Evolutionary conservation across 2,888 invertebrate species (phyloP).

Genomic region (Nemurella pictetii): DNA sequence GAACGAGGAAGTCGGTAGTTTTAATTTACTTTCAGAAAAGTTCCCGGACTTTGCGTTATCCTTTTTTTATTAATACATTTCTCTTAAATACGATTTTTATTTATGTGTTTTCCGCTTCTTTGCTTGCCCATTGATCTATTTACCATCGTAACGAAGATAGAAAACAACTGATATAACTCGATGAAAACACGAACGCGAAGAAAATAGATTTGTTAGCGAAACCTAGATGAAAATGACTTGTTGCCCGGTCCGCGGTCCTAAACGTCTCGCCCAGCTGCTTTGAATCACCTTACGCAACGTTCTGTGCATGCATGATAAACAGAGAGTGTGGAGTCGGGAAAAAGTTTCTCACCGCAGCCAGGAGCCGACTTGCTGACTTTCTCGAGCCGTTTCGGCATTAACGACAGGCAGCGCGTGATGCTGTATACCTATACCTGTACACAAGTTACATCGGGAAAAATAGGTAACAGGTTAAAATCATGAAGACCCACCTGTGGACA

Average conservation of each 20-base stretch:
- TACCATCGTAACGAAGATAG: too few species aligned
- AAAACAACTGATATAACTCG: too few species aligned
- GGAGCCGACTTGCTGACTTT: not conserved
- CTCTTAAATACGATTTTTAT: too few species aligned
- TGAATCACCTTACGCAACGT: not conserved
- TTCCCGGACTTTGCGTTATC: too few species aligned
- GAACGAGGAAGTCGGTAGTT: too few species aligned
- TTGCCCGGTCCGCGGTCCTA: not conserved
- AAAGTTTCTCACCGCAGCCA: not conserved
- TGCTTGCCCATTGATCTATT: too few species aligned
- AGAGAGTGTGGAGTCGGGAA: not conserved
- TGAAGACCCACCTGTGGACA: not conserved
- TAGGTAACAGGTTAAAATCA: not conserved
- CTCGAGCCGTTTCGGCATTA: not conserved
- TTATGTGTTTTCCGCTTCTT: too few species aligned
- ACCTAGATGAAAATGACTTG: not conserved
- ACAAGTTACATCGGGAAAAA: not conserved
- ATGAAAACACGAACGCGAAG: not conserved
- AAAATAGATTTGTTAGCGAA: not conserved
- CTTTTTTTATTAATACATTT: too few species aligned
- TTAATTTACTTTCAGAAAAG: too few species aligned
- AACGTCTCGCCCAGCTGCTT: not conserved
- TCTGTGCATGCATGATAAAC: not conserved
- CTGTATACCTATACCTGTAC: too few species aligned
- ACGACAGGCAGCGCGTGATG: not conserved